These are phyloP conservation scores for Hycleus phaleratus DNA, from an alignment of 1,140 invertebrate genomes.

Conservation along the genomic window DNA sequence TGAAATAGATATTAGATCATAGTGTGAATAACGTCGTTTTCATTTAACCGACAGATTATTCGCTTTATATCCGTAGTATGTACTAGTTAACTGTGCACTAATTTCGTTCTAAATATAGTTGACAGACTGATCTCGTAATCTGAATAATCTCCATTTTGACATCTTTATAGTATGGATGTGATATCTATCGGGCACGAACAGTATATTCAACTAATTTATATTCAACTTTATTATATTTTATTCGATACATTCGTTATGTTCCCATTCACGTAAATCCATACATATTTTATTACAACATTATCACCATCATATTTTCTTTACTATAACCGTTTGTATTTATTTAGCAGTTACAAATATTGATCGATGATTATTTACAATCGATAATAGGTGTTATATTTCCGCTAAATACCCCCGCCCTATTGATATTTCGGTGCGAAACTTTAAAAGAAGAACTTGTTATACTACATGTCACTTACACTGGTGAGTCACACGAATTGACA, in stretches of 20 bases:
- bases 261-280: background rate
- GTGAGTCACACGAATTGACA: constrained; percentile 26
- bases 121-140: background rate
- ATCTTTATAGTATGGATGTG: background rate
- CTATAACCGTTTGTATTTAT: background rate
- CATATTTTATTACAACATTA: constrained; percentile 5
- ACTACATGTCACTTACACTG: constrained; percentile 33
- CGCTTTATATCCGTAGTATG: too few relatives aligned
- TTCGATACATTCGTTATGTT: background rate
- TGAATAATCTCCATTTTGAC: background rate
- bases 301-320: constrained; percentile 1
- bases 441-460: constrained; percentile 26
- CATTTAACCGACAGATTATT: too few relatives aligned
- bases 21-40: too few relatives aligned
- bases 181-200: background rate
- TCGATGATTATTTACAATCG: constrained; percentile 1
- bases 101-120: background rate
- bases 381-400: background rate
- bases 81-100: too few relatives aligned
- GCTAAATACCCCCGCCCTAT: too few relatives aligned
- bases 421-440: background rate
- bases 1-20: too few relatives aligned
- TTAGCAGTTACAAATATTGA: constrained; percentile 8
- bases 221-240: background rate
- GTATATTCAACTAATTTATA: background rate